These are phyloP conservation scores for Megastigmus dorsalis DNA, from an alignment of 2,888 invertebrate species.

Conservation along the genomic window DNA sequence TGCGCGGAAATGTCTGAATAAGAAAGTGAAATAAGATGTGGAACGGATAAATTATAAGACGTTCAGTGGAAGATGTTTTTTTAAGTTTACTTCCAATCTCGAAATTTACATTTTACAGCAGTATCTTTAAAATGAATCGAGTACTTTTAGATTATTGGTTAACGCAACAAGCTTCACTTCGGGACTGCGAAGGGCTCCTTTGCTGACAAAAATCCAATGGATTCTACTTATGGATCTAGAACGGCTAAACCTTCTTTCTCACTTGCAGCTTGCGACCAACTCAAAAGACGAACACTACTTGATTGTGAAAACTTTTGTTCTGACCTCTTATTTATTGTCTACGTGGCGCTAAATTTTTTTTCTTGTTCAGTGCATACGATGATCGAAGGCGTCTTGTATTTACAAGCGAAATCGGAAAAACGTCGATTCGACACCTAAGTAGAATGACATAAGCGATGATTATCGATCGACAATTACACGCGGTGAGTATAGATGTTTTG, in stretches of 20 bases:
- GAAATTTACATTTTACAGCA: constrained; percentile 70
- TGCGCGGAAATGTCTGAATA: constrained; percentile 9
- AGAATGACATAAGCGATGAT: constrained; percentile 44
- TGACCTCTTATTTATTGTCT: constrained; percentile 47
- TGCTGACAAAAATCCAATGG: constrained; percentile 13
- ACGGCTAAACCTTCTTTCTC: constrained; percentile 30
- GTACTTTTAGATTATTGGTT: constrained; percentile 59
- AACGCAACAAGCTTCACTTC: constrained; percentile 57
- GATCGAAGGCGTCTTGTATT: constrained; percentile 48
- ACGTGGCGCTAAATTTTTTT: constrained; percentile 45
- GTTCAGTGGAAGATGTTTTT: constrained; percentile 72
- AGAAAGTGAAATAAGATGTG: constrained; percentile 35
- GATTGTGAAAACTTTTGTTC: constrained; percentile 21
- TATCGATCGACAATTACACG: constrained; percentile 39
- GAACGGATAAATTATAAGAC: constrained; percentile 51
- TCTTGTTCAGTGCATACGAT: constrained; percentile 26
- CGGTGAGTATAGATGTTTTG: constrained; percentile 1
- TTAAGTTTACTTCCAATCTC: constrained; percentile 75
- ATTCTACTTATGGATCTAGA: constrained; percentile 52
- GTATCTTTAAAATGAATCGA: constrained; percentile 63
- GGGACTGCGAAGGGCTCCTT: constrained; percentile 57
- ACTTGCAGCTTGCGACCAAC: constrained; percentile 9
- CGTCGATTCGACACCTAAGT: constrained; percentile 28
- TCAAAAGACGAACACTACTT: constrained; percentile 7
- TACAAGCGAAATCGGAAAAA: constrained; percentile 49